Conservation (phyloP, 2,797 vertebrate species). For the Orestias chungarensis region DNA sequence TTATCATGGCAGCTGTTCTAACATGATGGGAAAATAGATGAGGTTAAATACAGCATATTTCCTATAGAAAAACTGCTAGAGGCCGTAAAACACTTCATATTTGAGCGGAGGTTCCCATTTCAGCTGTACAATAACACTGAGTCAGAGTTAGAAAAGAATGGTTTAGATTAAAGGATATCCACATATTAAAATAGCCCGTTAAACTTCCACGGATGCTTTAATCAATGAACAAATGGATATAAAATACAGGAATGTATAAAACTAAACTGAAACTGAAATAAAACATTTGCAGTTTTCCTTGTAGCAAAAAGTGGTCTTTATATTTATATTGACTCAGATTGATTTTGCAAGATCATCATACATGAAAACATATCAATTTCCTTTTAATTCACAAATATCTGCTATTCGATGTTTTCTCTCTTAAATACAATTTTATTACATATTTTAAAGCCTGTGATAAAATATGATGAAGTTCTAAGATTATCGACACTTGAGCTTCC, state of each 20-base stretch:
- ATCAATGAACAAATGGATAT: too few relatives aligned
- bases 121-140: neutral
- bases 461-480: neutral
- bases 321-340: neutral
- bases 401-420: neutral
- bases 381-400: neutral
- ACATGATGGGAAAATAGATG: neutral
- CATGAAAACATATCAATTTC: neutral
- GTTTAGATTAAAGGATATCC: too few relatives aligned
- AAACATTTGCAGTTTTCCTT: neutral
- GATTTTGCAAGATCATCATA: neutral
- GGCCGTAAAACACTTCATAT: neutral
- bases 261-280: too few relatives aligned
- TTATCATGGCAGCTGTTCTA: neutral
- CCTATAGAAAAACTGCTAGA: neutral
- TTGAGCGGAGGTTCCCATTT: neutral
- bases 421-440: neutral
- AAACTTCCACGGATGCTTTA: neutral
- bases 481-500: neutral
- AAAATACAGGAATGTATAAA: neutral
- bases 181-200: neutral
- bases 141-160: too few relatives aligned
- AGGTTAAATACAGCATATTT: neutral
- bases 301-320: neutral
- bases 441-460: neutral